phyloP scores from a whole-genome alignment of 2,888 invertebrate genomes.

The Acanthococcus lagerstroemiae region DNA sequence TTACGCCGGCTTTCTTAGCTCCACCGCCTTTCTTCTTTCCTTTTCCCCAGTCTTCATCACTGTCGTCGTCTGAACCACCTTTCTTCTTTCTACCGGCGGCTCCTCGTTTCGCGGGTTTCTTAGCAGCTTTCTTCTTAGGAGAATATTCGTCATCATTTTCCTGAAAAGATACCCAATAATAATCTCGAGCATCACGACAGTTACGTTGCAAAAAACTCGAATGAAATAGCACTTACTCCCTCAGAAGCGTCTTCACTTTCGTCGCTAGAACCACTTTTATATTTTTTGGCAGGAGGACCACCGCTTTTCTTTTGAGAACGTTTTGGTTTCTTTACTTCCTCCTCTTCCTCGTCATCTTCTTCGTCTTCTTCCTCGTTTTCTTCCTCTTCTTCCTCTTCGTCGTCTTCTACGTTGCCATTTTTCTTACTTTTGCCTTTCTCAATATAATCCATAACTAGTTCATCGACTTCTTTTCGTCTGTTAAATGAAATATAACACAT shows the following conservation, averaged over 20 bases:
- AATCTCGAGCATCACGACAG: not conserved
- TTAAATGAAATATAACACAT: not conserved
- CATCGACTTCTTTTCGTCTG: conserved; percentile 38
- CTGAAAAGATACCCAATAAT: no score
- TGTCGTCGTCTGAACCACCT: conserved; percentile 57
- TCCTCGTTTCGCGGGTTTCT: conserved; percentile 41
- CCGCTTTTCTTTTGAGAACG: conserved; percentile 47
- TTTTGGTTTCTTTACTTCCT: conserved; percentile 51
- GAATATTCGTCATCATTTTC: conserved; percentile 38
- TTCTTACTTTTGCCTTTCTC: conserved; percentile 42
- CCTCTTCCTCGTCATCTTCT: conserved; percentile 43
- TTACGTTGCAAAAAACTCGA: not conserved
- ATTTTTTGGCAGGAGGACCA: conserved; percentile 38
- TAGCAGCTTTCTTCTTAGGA: conserved; percentile 41
- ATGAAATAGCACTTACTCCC: conserved; percentile 32
- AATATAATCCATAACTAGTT: conserved; percentile 69
- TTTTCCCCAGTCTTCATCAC: conserved; percentile 59
- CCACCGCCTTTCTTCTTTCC: conserved; percentile 44
- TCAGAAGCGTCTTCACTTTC: conserved; percentile 40
- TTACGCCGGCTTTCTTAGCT: conserved; percentile 31
- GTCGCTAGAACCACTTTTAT: conserved; percentile 38
- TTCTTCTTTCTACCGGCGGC: conserved; percentile 43
- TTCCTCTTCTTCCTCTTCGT: conserved; percentile 41
- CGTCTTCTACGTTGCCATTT: conserved; percentile 43
- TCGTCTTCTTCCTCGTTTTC: conserved; percentile 47